Base-by-base conservation (phyloP, 2,797 vertebrate species). In the Anabacerthia variegaticeps region DNA sequence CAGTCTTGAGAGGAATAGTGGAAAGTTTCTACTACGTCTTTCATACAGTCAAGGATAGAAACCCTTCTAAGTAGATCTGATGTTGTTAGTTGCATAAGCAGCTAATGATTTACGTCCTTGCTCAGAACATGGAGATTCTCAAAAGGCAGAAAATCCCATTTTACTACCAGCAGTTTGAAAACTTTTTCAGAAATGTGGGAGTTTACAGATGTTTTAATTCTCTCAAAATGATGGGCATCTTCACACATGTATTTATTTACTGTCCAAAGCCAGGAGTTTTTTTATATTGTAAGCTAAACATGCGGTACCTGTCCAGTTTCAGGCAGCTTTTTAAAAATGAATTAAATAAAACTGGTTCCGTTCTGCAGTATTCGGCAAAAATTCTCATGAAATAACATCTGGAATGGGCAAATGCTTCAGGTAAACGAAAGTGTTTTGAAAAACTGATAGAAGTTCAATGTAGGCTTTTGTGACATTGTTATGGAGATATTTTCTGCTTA, bases 381-480 rank as follows among this genome's bases (percentile, higher is more conserved):
- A 26, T 43, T 52, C 28, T 46, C 18, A 17, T 8, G 22, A 71
- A 90, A 54, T 6, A n/a, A 0, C 14, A 12, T 67, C 41, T 82
- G 44, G 43, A 88, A 89, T 20, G 17, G 19, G 56, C 54, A 67
- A 58, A 21, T 71, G 10, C 39, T 65, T 75, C 2, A 41, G 0
- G 0, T 68, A 28, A 43, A 84, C 63, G 9, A 24, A 46, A 44
- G 8, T 34, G 21, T 49, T 65, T 56, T 66, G 19, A 65, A 74
- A 51, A 84, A 51, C 8, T 18, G 3, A 12, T 27, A 24, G 21
- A 43, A 71, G 3, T 32, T 74, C 39, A 62, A 2, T 0, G 1
- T 34, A 37, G 24, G 19, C 12, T 73, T 73, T 14, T 10, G 14
- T 78, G 49, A 51, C 1, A 1, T 86, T 86, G 13, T 62, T 62